Conservation (phyloP, 2,797 vertebrate species). For the Macrochelys suwanniensis region DNA sequence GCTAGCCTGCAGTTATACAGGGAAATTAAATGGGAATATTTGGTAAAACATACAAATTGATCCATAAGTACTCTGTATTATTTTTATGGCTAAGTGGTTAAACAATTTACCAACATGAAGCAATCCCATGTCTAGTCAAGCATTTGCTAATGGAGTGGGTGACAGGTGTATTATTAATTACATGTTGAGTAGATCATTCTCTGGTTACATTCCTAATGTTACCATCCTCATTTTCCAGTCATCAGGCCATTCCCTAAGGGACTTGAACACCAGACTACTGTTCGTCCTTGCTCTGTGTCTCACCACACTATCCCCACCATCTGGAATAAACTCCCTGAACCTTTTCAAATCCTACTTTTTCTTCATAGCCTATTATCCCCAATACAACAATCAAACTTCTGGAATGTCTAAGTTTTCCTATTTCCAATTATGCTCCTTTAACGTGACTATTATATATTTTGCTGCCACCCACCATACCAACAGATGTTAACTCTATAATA, state of each 20-base stretch:
- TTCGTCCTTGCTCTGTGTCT: neutral
- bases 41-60: accelerated
- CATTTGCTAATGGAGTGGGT: slow-evolving; percentile 42
- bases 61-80: neutral
- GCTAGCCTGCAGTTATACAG: neutral
- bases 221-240: slow-evolving; percentile 34
- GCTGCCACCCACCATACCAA: neutral
- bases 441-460: neutral
- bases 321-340: slow-evolving; percentile 29
- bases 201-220: slow-evolving; percentile 62
- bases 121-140: slow-evolving; percentile 45
- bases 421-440: slow-evolving; percentile 11
- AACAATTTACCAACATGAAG: slow-evolving; percentile 38
- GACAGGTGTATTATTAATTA: slow-evolving; percentile 77
- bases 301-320: slow-evolving; percentile 17
- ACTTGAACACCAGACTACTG: slow-evolving; percentile 47
- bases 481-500: neutral
- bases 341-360: slow-evolving; percentile 18
- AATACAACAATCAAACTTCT: neutral
- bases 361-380: neutral
- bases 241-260: slow-evolving; percentile 30
- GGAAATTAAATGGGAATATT: neutral
- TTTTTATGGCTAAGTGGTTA: slow-evolving; percentile 6
- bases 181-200: slow-evolving; percentile 48
- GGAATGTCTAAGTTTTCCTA: neutral